Base-by-base conservation (phyloP, 2,888 invertebrate species). In the Pomacea canaliculata region DNA sequence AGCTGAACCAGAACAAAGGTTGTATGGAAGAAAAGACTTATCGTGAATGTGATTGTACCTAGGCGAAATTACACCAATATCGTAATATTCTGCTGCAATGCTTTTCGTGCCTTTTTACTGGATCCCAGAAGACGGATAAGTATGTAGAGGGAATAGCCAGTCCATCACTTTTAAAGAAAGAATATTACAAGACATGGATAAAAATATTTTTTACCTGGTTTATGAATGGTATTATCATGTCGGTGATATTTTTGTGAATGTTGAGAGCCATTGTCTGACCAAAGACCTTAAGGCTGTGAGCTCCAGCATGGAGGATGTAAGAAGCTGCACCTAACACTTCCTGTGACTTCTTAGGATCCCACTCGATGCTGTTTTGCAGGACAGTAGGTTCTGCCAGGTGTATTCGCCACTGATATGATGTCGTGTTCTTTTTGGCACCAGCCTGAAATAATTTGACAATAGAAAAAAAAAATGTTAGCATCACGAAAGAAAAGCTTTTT, bases 241-340 rank as follows among this genome's bases (percentile, higher is more conserved):
- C 69, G 16, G 69, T 23, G 62, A 74, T 13, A 27, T 74, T 74
- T n/a, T 46, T 48, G 62, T 74, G 60, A 12, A 74, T 48, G 69
- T 74, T 74, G 56, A 56, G 23, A 13, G 74, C 74, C 69, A 74
- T 59, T 12, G 74, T 74, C 27, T 69, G 37, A 7, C 74, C 74
- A 27, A 74, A 74, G n/a, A 60, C 5, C 23, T 19, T 56, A 19
- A 74, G 62, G 69, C 46, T 63, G 51, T 74, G 74, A 18, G 74
- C 69, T 9, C 74, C 74, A 4, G 69, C 48, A 19, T 9, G 4
- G 37, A 74, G 59, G 63, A 63, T 27, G 63, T 63, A 63, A 16
- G 10, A 16, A 56, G 51, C 51, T 16, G 51, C 16, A 16, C 12
- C 51, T 56, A 56, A 3, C 19, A 66, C 18, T 8, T 23, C 27